Percentiles rank a stretch among this genome's conserved stretches.
Evolutionary conservation across 2,113 vertebrate species (phyloP).

Genomic region (Rhinogobius similis): DNA sequence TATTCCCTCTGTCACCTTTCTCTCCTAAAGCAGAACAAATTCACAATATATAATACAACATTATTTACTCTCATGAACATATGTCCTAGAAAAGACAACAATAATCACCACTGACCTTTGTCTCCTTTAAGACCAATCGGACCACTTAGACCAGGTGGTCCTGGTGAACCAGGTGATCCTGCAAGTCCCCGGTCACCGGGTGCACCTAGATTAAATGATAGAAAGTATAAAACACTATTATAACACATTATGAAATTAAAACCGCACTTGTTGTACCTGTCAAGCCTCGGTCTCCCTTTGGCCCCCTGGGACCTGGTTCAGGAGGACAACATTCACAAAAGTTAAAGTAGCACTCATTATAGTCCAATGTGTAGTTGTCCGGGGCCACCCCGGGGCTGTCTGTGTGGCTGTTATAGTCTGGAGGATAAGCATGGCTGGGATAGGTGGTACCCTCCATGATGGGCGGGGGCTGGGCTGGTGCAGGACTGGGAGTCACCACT

Average conservation of each 20-base stretch:
- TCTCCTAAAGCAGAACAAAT: conserved; percentile 76
- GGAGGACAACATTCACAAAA: conserved; percentile 92
- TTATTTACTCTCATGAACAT: background rate
- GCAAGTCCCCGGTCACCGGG: conserved; percentile 83
- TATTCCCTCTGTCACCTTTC: conserved; percentile 87
- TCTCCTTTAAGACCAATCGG: conserved; percentile 83
- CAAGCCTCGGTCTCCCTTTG: conserved; percentile 81
- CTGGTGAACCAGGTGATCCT: conserved; percentile 77
- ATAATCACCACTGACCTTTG: too few species aligned
- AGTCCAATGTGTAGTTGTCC: conserved; percentile 87
- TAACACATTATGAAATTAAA: background rate
- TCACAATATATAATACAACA: conserved; percentile 4
- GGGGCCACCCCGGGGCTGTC: conserved; percentile 68
- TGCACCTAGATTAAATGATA: conserved; percentile 71
- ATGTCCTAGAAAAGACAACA: background rate
- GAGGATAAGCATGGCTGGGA: conserved; percentile 44
- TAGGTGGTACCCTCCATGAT: conserved; percentile 48
- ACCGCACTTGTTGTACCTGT: conserved; percentile 76
- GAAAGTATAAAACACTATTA: conserved; percentile 4
- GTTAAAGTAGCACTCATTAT: conserved; percentile 89
- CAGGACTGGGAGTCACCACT: conserved; percentile 39
- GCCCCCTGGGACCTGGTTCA: conserved; percentile 78
- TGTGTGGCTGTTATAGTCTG: conserved; percentile 58
- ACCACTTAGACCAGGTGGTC: conserved; percentile 80
- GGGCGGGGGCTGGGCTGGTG: conserved; percentile 42